Conservation (phyloP, 2,888 invertebrate species). For the Drosophila cognata region DNA sequence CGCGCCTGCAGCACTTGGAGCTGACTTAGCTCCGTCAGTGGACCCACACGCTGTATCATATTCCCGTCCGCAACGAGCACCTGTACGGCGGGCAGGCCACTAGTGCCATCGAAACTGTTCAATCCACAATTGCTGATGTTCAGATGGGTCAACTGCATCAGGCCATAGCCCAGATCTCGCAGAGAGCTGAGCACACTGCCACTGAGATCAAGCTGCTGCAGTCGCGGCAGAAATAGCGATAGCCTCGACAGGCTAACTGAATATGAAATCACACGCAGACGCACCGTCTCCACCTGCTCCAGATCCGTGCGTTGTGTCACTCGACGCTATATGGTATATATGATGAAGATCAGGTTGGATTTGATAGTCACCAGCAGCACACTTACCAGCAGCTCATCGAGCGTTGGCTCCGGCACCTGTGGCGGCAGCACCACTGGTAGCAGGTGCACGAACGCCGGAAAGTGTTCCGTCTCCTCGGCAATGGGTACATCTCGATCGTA, state of each 20-base stretch:
- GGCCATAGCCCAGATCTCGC: conserved; percentile 89
- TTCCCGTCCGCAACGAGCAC: conserved; percentile 89
- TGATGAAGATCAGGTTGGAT: background rate
- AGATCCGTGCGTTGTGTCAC: conserved; percentile 85
- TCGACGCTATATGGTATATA: conserved; percentile 76
- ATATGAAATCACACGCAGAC: conserved; percentile 88
- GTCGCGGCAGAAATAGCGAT: conserved; percentile 87
- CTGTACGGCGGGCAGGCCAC: conserved; percentile 87
- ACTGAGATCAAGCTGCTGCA: conserved; percentile 88
- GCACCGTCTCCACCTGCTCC: conserved; percentile 86
- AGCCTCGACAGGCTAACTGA: conserved; percentile 88
- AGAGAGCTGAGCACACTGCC: conserved; percentile 89
- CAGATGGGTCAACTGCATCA: conserved; percentile 86
- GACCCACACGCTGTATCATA: conserved; percentile 87
- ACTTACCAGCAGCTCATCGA: conserved; percentile 87
- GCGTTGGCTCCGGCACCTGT: conserved; percentile 86
- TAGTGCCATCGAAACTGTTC: conserved; percentile 89
- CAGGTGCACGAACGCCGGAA: conserved; percentile 83
- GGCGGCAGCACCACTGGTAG: conserved; percentile 86
- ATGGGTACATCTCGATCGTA: conserved; percentile 79
- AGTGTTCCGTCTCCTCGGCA: conserved; percentile 79
- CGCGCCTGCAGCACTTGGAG: conserved; percentile 85
- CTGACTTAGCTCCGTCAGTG: conserved; percentile 86
- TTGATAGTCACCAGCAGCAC: background rate
- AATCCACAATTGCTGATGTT: conserved; percentile 89